Conservation (phyloP, 1,140 invertebrate species). For the Dryas iulia region DNA sequence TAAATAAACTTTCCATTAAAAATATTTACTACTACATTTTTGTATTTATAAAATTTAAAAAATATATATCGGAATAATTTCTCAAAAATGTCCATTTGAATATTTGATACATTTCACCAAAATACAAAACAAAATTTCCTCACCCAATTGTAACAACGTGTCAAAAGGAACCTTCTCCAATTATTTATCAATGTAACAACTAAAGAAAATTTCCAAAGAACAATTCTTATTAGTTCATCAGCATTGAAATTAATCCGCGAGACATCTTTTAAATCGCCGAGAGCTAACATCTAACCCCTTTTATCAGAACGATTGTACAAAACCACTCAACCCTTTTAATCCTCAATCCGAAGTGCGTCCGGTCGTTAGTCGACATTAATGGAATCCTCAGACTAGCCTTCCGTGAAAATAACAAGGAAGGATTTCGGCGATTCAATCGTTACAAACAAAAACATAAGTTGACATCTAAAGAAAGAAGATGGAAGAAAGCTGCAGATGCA, state of each 20-base stretch:
- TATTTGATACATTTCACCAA: neutral
- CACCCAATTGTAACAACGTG: no score
- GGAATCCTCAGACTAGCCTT: slow-evolving; percentile 68
- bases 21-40: no score
- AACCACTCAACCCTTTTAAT: slow-evolving; percentile 79
- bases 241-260: slow-evolving; percentile 62
- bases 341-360: slow-evolving; percentile 76
- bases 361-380: slow-evolving; percentile 79
- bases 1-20: no score
- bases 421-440: slow-evolving; percentile 61
- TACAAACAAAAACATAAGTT: slow-evolving; percentile 59
- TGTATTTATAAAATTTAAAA: no score
- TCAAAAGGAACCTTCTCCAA: neutral
- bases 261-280: slow-evolving; percentile 75
- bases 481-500: neutral
- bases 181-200: neutral
- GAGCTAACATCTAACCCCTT: slow-evolving; percentile 74
- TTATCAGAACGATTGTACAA: slow-evolving; percentile 79
- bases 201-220: slow-evolving; percentile 27
- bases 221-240: slow-evolving; percentile 60
- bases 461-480: neutral
- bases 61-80: no score
- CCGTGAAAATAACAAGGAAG: slow-evolving; percentile 75
- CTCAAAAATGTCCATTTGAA: no score
- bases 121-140: neutral